Evolutionary conservation across 2,888 invertebrate genomes (phyloP).

Genomic region (Synanthedon andrenaeformis): DNA sequence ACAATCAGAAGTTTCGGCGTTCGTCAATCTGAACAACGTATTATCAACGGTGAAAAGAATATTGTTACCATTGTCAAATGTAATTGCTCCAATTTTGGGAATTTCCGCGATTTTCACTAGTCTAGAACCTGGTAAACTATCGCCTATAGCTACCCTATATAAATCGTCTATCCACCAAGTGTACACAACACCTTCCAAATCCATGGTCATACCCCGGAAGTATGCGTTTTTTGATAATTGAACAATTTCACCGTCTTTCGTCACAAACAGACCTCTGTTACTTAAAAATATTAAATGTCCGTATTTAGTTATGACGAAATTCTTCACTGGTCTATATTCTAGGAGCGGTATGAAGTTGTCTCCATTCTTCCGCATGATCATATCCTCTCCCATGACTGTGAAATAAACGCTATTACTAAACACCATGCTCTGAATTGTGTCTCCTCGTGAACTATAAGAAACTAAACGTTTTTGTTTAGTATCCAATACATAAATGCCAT

Average conservation of each 20-base stretch:
- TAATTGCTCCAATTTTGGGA: slow-evolving; percentile 35
- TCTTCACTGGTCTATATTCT: slow-evolving; percentile 30
- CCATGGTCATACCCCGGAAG: slow-evolving; percentile 44
- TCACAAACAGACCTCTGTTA: slow-evolving; percentile 37
- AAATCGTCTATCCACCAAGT: slow-evolving; percentile 58
- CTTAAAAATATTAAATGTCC: slow-evolving; percentile 38
- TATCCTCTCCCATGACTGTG: slow-evolving; percentile 26
- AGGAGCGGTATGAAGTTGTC: slow-evolving; percentile 32
- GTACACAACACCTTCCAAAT: slow-evolving; percentile 39
- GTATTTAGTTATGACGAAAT: slow-evolving; percentile 43
- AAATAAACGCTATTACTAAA: slow-evolving; percentile 46
- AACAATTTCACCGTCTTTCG: slow-evolving; percentile 23
- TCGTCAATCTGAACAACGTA: slow-evolving; percentile 28
- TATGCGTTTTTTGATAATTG: slow-evolving; percentile 41
- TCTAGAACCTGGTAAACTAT: slow-evolving; percentile 26
- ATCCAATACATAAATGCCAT: slow-evolving; percentile 41
- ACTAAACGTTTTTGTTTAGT: slow-evolving; percentile 22
- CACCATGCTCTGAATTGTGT: slow-evolving; percentile 35
- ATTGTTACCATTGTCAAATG: slow-evolving; percentile 49
- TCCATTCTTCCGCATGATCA: slow-evolving; percentile 38
- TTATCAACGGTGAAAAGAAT: slow-evolving; percentile 38
- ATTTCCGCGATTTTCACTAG: slow-evolving; percentile 33
- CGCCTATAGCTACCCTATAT: slow-evolving; percentile 36
- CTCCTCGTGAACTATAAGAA: slow-evolving; percentile 43
- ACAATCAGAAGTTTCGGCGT: slow-evolving; percentile 3